These are phyloP conservation scores for Poecilia picta DNA, from an alignment of 2,797 vertebrate species.

Conservation along the genomic window DNA sequence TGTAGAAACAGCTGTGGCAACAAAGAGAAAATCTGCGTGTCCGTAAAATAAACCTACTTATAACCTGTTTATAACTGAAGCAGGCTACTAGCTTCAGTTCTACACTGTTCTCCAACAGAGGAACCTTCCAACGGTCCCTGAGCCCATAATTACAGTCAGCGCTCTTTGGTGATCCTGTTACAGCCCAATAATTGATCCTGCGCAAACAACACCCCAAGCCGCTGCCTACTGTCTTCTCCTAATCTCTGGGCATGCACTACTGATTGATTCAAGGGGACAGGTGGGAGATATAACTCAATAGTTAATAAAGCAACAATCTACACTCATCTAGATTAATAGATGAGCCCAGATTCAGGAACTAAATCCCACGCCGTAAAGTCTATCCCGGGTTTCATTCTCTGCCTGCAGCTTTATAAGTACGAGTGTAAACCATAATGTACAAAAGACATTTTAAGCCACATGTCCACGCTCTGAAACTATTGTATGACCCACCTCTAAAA, in stretches of 20 bases:
- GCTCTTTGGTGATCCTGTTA: conserved; percentile 78
- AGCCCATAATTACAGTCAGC: conserved; percentile 76
- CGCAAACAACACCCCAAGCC: conserved; percentile 71
- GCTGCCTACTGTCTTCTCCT: conserved; percentile 74
- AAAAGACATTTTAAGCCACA: conserved; percentile 1
- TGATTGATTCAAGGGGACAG: conserved; percentile 80
- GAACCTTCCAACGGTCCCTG: conserved; percentile 65
- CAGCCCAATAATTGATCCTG: conserved; percentile 81
- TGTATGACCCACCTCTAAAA: conserved; percentile 16
- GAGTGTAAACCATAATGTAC: conserved; percentile 46
- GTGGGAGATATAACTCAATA: conserved; percentile 82
- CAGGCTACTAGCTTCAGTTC: conserved; percentile 12
- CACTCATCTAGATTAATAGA: conserved; percentile 83
- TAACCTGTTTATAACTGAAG: conserved; percentile 24
- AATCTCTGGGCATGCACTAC: conserved; percentile 83
- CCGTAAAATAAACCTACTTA: conserved; percentile 1
- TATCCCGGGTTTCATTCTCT: conserved; percentile 37
- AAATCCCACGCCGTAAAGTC: conserved; percentile 67
- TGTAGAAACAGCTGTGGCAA: conserved; percentile 8
- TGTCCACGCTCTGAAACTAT: conserved; percentile 29
- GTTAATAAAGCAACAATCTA: conserved; percentile 85
- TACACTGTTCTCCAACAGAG: conserved; percentile 39
- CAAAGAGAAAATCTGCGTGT: background rate
- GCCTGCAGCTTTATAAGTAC: conserved; percentile 43
- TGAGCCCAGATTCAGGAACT: conserved; percentile 72